Conservation (phyloP, 2,113 vertebrate genomes). For the Xyrauchen texanus region DNA sequence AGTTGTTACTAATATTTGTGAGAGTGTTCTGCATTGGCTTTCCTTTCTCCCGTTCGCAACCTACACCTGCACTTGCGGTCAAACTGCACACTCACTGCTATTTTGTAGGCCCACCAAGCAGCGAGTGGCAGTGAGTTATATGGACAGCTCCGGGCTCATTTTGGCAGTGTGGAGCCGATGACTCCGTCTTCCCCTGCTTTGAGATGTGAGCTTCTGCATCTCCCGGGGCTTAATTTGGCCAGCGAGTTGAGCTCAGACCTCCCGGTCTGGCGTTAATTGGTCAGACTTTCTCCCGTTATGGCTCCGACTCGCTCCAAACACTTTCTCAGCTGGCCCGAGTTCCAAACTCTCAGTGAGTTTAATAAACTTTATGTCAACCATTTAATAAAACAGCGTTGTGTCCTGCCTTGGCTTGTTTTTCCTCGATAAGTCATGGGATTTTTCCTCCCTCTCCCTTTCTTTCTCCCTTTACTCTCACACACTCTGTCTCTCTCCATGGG, state of each 20-base stretch:
- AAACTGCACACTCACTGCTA: constrained; percentile 55
- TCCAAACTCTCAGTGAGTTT: constrained; percentile 67
- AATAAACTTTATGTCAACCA: constrained; percentile 71
- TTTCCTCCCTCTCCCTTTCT: constrained; percentile 32
- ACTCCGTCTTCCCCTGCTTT: constrained; percentile 74
- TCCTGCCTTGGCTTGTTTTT: constrained; percentile 68
- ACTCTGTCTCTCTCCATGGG: constrained; percentile 17
- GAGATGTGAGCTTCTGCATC: constrained; percentile 70
- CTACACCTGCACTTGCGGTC: constrained; percentile 73
- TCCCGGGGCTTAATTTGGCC: constrained; percentile 77
- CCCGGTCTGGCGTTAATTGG: constrained; percentile 89
- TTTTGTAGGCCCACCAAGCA: constrained; percentile 67
- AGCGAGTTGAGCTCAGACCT: constrained; percentile 76
- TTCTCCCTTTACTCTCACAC: constrained; percentile 33
- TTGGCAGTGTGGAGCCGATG: constrained; percentile 70
- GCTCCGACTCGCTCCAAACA: constrained; percentile 65
- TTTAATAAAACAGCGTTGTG: constrained; percentile 72
- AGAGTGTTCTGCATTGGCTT: constrained; percentile 38
- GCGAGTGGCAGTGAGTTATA: constrained; percentile 76
- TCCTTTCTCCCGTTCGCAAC: constrained; percentile 43
- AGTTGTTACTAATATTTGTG: constrained; percentile 44
- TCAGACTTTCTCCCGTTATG: constrained; percentile 80
- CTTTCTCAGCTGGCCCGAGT: constrained; percentile 62
- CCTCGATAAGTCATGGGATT: constrained; percentile 66
- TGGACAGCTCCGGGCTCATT: constrained; percentile 67